phyloP scores from a whole-genome alignment of 2,113 vertebrate genomes.

The Propithecus coquereli region DNA sequence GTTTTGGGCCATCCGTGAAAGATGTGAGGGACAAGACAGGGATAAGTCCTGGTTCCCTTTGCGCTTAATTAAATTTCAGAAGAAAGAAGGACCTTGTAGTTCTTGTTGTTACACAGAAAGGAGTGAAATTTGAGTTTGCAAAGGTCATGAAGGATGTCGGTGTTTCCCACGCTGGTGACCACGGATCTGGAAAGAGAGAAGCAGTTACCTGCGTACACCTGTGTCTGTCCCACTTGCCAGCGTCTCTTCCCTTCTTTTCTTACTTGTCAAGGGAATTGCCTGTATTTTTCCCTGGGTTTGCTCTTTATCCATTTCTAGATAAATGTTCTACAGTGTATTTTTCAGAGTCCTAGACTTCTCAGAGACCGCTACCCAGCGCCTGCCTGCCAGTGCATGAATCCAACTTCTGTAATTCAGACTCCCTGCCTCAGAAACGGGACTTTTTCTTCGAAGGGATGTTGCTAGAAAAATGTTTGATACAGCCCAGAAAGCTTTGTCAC shows the following conservation, averaged over 20 bases:
- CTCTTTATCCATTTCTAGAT: background rate
- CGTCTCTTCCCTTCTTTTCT: background rate
- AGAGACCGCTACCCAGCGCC: background rate
- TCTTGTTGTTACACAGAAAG: background rate
- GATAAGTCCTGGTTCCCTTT: background rate
- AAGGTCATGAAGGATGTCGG: background rate
- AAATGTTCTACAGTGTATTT: background rate
- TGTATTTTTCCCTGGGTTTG: background rate
- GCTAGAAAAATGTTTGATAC: background rate
- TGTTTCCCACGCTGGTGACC: background rate
- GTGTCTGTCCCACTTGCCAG: background rate
- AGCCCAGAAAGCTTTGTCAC: background rate
- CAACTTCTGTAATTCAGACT: background rate
- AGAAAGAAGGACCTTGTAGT: background rate
- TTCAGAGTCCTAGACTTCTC: background rate
- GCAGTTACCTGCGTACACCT: background rate
- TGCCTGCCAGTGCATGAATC: background rate
- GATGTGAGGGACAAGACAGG: background rate
- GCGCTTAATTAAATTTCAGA: background rate
- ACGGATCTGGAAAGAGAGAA: too few species aligned
- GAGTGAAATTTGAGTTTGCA: background rate
- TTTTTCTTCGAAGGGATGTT: background rate
- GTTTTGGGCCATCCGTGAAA: background rate
- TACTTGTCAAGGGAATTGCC: background rate
- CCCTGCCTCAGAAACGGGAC: background rate